Base-by-base conservation (phyloP, 2,888 invertebrate species). In the Anthophora plumipes region DNA sequence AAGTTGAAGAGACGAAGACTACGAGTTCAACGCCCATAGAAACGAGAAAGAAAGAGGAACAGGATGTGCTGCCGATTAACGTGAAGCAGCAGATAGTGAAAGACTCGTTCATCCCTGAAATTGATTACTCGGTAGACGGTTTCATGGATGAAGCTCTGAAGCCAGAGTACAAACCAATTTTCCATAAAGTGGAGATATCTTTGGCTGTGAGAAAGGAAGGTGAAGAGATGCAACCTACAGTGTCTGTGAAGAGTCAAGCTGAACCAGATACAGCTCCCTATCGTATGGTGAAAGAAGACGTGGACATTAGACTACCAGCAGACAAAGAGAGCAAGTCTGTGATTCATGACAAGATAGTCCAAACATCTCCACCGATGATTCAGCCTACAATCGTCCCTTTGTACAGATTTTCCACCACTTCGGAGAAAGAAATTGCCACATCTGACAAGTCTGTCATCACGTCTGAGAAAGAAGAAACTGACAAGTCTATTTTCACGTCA, bases 141-240 rank as follows among this genome's bases (percentile, higher is more conserved):
- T 73, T 25, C 63, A 64, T 54, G 7, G 86, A 87, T 60, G 79
- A 77, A 9, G 85, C 88, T 2, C 41, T 88, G 55, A 86, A 85
- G 66, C 82, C 88, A 17, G 90, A 90, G 20, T 86, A 88, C 46
- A 84, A 83, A 41, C 87, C 89, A 4, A 75, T 90, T 2, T 85
- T 90, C 50, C 89, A 91, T 52, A 92, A 90, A 78, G 89, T 93
- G 8, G 92, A 92, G 70, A 93, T 93, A 76, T 88, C 88, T 39
- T 77, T 93, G 73, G 90, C 90, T 4, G 89, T 93, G 5, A 88
- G 89, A 69, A 87, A 91, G n/a, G 86, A 89, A 60, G 84, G 85
- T 9, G 86, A 88, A 6, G 70, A 80, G 14, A 72, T 82, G 14
- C 85, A 90, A 2, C 89, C 92, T 0, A 86, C 86, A 17, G 90